phyloP scores from a whole-genome alignment of 2,113 vertebrate species.

The Prinia subflava region DNA sequence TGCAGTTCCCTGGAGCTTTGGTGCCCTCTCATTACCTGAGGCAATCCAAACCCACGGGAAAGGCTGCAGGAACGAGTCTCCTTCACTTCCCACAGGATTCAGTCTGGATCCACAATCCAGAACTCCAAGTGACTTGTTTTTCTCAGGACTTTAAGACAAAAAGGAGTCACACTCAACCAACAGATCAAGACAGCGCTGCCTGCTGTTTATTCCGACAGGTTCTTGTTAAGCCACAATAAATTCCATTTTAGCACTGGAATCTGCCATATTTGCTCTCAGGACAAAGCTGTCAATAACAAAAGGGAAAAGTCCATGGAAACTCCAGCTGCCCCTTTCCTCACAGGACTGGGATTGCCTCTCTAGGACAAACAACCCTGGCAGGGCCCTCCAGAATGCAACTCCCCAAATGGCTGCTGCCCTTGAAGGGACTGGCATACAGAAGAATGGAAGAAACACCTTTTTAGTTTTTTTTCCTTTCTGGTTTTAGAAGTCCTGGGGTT shows the following conservation, averaged over 20 bases:
- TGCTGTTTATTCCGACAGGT: background rate
- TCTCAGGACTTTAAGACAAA: background rate
- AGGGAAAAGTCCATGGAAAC: background rate
- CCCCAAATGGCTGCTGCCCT: conserved; percentile 68
- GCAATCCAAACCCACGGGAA: conserved; percentile 65
- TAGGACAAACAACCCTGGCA: conserved; percentile 12
- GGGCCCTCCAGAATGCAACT: conserved; percentile 35
- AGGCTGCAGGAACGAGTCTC: conserved; percentile 7
- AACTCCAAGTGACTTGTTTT: background rate
- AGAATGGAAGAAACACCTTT: background rate
- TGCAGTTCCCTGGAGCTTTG: conserved; percentile 34
- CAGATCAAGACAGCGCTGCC: background rate
- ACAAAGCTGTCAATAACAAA: background rate
- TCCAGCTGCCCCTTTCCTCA: conserved; percentile 34
- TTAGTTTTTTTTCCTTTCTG: background rate
- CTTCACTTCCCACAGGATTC: accelerated
- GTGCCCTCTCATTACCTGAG: conserved; percentile 43
- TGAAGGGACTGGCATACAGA: conserved; percentile 58
- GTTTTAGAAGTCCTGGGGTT: background rate
- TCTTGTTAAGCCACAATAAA: background rate
- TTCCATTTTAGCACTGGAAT: background rate
- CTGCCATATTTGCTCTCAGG: background rate
- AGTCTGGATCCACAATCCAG: background rate
- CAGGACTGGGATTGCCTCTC: conserved; percentile 64
- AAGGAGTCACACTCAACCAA: background rate